Evolutionary conservation across 2,113 vertebrate species (phyloP).

Genomic region (Tylochromis polylepis): DNA sequence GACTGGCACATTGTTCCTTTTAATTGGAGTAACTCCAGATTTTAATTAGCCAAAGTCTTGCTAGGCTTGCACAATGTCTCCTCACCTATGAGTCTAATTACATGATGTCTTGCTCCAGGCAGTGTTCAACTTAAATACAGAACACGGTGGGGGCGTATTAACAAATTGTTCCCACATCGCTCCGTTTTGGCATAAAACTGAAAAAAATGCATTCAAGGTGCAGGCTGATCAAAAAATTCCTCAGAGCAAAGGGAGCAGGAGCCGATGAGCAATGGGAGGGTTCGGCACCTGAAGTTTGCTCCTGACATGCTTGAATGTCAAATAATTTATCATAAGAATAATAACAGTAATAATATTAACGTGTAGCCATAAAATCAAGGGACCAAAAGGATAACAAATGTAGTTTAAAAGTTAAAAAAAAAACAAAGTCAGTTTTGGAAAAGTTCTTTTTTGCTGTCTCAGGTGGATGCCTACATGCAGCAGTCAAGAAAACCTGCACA

Average conservation of each 20-base stretch:
- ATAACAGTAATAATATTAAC: not conserved
- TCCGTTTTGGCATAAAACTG: not conserved
- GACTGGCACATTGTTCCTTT: constrained; percentile 13
- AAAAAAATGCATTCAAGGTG: not conserved
- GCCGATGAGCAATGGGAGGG: not conserved
- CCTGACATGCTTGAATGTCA: not conserved
- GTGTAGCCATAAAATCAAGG: not conserved
- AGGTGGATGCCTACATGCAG: not conserved
- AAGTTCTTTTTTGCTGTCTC: not conserved
- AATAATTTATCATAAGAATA: not conserved
- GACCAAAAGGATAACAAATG: not conserved
- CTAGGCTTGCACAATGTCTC: constrained; percentile 8
- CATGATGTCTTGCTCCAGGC: constrained; percentile 20
- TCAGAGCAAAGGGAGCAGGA: not conserved
- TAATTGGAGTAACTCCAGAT: constrained; percentile 10
- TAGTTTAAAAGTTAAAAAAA: not conserved
- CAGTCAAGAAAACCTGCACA: not conserved
- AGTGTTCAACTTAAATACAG: constrained; percentile 20
- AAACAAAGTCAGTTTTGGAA: not conserved
- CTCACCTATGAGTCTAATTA: constrained; percentile 28
- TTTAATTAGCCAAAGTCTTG: constrained; percentile 36
- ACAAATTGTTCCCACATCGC: not conserved
- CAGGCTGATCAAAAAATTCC: not conserved
- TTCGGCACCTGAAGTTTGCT: not conserved
- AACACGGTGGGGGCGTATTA: not conserved